phyloP scores from a whole-genome alignment of 2,888 invertebrate genomes.

The Hoplodrina ambigua region DNA sequence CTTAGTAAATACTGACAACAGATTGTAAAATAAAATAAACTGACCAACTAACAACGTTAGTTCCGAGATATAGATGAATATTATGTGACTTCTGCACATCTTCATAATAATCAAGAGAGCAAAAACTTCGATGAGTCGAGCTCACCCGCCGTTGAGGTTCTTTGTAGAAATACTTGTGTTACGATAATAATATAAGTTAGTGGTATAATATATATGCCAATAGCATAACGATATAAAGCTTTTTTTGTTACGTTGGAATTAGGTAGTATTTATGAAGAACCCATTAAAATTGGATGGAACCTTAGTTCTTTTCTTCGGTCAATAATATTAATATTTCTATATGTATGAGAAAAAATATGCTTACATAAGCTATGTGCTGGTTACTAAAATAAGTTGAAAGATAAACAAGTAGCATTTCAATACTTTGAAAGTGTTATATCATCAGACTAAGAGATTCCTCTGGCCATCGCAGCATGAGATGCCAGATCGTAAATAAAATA shows the following conservation, averaged over 20 bases:
- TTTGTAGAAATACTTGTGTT: not conserved
- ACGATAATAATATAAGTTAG: not conserved
- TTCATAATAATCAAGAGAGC: not conserved
- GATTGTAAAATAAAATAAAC: not conserved
- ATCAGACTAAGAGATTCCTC: constrained; percentile 26
- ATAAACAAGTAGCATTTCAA: constrained; percentile 15
- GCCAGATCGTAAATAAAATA: constrained; percentile 39
- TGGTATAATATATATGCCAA: not conserved
- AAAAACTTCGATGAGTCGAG: not conserved
- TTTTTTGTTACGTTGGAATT: constrained; percentile 1
- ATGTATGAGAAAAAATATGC: not conserved
- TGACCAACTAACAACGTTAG: not conserved
- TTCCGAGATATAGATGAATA: not conserved
- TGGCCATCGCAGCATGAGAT: constrained; percentile 13
- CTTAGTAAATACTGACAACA: constrained; percentile 61
- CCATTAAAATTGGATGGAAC: not conserved
- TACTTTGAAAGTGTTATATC: constrained; percentile 9
- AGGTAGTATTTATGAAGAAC: constrained; percentile 1
- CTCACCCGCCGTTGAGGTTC: constrained; percentile 3
- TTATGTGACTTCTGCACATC: not conserved
- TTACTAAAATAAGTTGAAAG: constrained; percentile 9
- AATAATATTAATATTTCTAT: not conserved
- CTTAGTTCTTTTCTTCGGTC: not conserved
- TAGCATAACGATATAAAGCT: not conserved
- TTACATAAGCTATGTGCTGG: not conserved